Conservation (phyloP, 2,888 invertebrate species). For the Agrotis puta region DNA sequence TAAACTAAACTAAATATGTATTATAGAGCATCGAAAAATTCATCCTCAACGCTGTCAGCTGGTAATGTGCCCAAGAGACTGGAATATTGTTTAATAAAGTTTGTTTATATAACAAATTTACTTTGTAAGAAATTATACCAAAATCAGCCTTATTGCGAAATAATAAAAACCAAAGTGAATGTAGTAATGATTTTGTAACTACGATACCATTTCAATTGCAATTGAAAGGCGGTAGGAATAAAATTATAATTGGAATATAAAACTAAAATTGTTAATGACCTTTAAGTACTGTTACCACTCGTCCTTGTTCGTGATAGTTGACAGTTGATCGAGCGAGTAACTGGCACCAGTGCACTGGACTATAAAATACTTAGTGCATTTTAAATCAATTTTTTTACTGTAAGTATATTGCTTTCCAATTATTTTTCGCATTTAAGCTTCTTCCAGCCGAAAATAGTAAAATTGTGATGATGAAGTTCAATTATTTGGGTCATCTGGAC, state of each 20-base stretch:
- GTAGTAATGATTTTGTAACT: not conserved
- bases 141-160: not conserved
- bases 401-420: not conserved
- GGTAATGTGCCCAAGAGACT: no score
- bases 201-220: not conserved
- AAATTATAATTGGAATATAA: constrained; percentile 33
- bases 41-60: no score
- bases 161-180: not conserved
- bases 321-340: constrained; percentile 37
- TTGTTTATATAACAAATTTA: not conserved
- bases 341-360: constrained; percentile 21
- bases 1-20: no score
- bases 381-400: constrained; percentile 4
- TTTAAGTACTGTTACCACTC: constrained; percentile 29
- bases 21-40: no score
- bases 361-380: not conserved
- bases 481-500: not conserved
- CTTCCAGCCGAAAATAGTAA: not conserved
- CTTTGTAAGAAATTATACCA: not conserved
- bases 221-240: constrained; percentile 41
- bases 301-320: constrained; percentile 45
- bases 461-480: not conserved
- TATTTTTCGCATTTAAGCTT: not conserved
- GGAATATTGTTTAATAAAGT: not conserved
- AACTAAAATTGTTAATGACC: constrained; percentile 43